Base-by-base conservation (phyloP, 2,888 invertebrate species). In the Ichneumon xanthorius region DNA sequence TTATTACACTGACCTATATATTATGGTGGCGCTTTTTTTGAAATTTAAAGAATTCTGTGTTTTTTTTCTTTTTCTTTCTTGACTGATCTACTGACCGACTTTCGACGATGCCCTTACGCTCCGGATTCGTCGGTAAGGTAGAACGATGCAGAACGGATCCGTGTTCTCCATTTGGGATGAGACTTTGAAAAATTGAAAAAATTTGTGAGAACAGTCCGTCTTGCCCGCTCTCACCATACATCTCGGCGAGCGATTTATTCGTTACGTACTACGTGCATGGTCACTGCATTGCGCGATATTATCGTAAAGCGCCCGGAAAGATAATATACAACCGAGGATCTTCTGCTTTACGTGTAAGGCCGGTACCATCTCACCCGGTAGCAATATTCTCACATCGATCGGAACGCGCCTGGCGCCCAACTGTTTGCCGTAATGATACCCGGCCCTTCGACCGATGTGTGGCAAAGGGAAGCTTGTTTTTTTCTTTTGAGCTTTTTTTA, bases 401-500 rank as follows among this genome's bases (percentile, higher is more conserved):
- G 63, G 30, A 11, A 50, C 65, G 50, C 65, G 63, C n/a, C 63
- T 63, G 50, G 63, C n/a, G 48, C 30, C 14, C 63, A 50, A 65
- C 30, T 65, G 75, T 65, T 76, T 22, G 37, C 37, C 45, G 75
- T 65, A 76, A 76, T 65, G 75, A 76, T 37, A 75, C 65, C 30
- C 48, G 1, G 63, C 33, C 65, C 50, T 76, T 14, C 50, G 48
- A 19, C 50, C 50, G n/a, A 75, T 63, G 61, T 30, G 61, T 33
- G 33, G 48, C 65, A 48, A 63, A 48, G 48, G 63, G 75, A 33
- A 48, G 14, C 11, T 61, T 75, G 48, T 75, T 73, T 75, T 48
- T 75, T 26, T 61, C 7, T 48, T 37, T 9, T 40, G 22, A 40
- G 11, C 55, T 72, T 80, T 76, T 70, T 73, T 76, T 75, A 40